These are phyloP conservation scores for Polylopha cassiicola DNA, from an alignment of 2,888 invertebrate species.

Conservation along the genomic window DNA sequence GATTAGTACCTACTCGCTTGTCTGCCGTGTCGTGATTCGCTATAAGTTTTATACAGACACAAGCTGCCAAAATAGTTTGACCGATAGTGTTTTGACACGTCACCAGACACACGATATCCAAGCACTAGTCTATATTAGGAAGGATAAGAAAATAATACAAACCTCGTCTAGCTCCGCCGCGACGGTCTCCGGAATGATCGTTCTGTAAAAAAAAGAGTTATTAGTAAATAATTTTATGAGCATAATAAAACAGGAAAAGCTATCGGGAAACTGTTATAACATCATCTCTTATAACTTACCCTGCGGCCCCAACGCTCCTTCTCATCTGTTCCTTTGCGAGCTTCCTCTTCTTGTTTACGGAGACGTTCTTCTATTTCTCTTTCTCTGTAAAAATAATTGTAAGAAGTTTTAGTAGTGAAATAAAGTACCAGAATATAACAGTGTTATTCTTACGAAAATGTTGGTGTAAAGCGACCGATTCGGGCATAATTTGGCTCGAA, in stretches of 20 bases:
- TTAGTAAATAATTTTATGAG: slow-evolving; percentile 4
- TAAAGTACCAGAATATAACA: background rate
- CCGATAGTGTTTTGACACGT: too few species aligned
- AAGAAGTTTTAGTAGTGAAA: too few species aligned
- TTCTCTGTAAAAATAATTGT: slow-evolving; percentile 74
- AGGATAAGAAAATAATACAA: slow-evolving; percentile 28
- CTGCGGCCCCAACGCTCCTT: slow-evolving; percentile 67
- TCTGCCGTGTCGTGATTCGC: too few species aligned
- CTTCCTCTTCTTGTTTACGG: slow-evolving; percentile 77
- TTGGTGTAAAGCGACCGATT: slow-evolving; percentile 63
- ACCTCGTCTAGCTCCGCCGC: slow-evolving; percentile 62
- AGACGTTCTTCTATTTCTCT: slow-evolving; percentile 94
- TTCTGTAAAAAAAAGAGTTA: slow-evolving; percentile 42
- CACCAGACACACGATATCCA: background rate
- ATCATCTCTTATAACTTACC: slow-evolving; percentile 36
- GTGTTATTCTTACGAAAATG: slow-evolving; percentile 31
- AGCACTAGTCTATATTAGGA: background rate
- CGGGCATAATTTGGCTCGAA: slow-evolving; percentile 32
- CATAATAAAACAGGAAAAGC: slow-evolving; percentile 2
- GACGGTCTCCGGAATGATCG: slow-evolving; percentile 67
- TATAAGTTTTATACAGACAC: too few species aligned
- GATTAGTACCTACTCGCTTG: too few species aligned
- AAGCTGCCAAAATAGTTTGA: too few species aligned
- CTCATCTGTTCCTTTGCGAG: slow-evolving; percentile 55
- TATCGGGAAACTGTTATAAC: background rate